These are phyloP conservation scores for Pollachius pollachius DNA, from an alignment of 2,113 vertebrate genomes.

Conservation along the genomic window DNA sequence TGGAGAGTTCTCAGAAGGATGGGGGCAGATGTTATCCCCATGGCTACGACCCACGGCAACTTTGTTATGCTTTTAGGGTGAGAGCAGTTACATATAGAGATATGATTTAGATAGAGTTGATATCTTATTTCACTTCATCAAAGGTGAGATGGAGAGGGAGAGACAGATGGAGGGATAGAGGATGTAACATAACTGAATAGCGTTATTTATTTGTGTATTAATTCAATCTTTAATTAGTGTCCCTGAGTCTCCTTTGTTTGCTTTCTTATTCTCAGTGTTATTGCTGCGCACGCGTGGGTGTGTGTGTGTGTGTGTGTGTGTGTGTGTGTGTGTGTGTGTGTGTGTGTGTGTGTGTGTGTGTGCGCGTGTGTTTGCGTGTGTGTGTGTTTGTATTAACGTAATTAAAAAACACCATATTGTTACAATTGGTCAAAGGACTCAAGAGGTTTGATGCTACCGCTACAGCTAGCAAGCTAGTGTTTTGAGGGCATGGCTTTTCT, in stretches of 20 bases:
- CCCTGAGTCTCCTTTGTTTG: background rate
- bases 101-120: no score
- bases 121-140: constrained; percentile 28
- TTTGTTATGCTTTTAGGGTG: no score
- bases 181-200: no score
- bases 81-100: background rate
- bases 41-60: no score
- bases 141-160: constrained; percentile 29
- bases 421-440: no score
- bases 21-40: no score
- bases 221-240: constrained; percentile 30
- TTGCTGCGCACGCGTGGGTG: background rate
- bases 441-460: no score
- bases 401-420: no score
- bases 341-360: background rate
- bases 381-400: background rate
- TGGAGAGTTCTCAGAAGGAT: no score
- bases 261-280: background rate
- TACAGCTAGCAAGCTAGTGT: no score
- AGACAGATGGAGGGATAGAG: no score
- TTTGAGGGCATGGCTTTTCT: no score
- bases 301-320: background rate
- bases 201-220: constrained; percentile 6
- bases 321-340: background rate
- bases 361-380: constrained; percentile 14